Evolutionary conservation across 2,888 invertebrate species (phyloP), one percentile per base, ranked within the genome.

Genomic region (Hirtodrosophila duncani): DNA sequence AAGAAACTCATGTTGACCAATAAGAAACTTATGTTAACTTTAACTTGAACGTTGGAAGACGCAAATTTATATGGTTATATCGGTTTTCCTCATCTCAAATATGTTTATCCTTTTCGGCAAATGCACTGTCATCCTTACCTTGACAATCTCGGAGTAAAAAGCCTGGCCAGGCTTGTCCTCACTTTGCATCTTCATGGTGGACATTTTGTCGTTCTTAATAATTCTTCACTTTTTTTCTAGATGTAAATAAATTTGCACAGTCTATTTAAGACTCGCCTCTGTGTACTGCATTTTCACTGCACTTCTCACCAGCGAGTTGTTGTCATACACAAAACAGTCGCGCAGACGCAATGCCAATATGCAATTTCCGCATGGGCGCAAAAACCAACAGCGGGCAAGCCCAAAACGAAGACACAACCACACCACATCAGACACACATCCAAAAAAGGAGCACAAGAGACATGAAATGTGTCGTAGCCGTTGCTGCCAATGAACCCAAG

Each of bases 311-410:
- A 33, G 29, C 13, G 33, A 26, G 14, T 11, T 23, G 7, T 14
- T 41, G 11, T 55, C 44, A 43, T 48, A 39, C 62, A 67, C 64
- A 46, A 27, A 50, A 53, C 9, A 13, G 55, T 44, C 31, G 50
- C 50, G 53, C 79, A 57, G 72, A 49, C 77, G 68, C 72, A 45
- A 67, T 68, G 57, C 71, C 81, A 58, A 77, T 59, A 61, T 72
- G 52, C 61, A 58, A 60, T 58, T 50, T 46, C 42, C 56, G 70
- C 56, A 49, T 49, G 50, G 43, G 11, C 30, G 41, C 50, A 41
- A 38, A 11, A 39, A 14, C 29, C 13, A 41, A 18, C 16, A n/a
- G 10, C 44, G 46, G 34, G 23, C 67, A 27, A 10, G 4, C 29
- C 34, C 23, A 26, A 13, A 10, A 23, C 21, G n/a, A 39, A 11